Evolutionary conservation across 2,113 vertebrate genomes (phyloP).

Genomic region (Bubo blakistoni): DNA sequence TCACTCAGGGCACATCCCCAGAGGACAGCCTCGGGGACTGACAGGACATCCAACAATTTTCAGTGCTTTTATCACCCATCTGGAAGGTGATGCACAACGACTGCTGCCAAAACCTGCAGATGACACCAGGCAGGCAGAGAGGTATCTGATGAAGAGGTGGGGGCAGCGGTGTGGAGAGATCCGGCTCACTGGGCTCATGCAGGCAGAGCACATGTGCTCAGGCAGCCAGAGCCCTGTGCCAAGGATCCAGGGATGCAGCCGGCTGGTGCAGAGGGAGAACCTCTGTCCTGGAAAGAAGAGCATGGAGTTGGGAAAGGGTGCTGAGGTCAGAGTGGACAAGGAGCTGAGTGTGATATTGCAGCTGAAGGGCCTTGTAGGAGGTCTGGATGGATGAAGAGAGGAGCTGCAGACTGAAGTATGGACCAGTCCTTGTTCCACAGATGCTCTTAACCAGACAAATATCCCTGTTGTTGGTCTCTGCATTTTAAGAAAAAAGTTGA

Average conservation of each 20-base stretch:
- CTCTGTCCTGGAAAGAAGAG: background rate
- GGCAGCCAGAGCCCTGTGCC: background rate
- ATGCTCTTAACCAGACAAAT: background rate
- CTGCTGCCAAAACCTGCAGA: background rate
- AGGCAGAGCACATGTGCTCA: rapidly evolving
- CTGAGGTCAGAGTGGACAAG: background rate
- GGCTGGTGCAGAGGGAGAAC: rapidly evolving
- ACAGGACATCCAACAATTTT: background rate
- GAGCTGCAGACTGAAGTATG: background rate
- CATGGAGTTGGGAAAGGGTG: background rate
- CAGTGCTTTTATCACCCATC: background rate
- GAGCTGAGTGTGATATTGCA: background rate
- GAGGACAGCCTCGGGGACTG: background rate
- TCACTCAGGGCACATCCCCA: background rate
- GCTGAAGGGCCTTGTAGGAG: background rate
- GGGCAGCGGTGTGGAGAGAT: background rate
- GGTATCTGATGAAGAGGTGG: background rate
- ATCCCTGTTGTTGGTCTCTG: background rate
- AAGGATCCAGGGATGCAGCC: background rate
- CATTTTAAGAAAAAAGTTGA: background rate
- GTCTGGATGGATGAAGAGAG: background rate
- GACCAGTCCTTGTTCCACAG: background rate
- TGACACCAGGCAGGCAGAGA: background rate
- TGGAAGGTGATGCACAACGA: background rate
- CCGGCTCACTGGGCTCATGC: background rate